Evolutionary conservation across 2,113 vertebrate species (phyloP).

Genomic region (Empidonax alnorum): DNA sequence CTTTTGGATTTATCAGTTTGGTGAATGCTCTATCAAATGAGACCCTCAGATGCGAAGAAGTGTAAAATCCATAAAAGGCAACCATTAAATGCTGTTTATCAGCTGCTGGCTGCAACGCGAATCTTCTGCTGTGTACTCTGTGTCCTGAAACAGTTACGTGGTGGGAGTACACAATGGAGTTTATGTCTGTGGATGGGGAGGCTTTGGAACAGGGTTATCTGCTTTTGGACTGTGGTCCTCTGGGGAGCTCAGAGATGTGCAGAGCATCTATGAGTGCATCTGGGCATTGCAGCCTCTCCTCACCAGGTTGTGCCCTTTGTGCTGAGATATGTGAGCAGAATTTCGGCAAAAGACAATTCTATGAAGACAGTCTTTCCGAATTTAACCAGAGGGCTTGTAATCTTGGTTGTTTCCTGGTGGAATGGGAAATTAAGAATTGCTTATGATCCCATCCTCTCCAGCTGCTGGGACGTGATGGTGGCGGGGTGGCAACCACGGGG

Average conservation of each 20-base stretch:
- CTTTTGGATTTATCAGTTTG: background rate
- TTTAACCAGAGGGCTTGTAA: background rate
- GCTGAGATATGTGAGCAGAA: background rate
- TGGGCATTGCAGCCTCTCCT: background rate
- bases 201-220: background rate
- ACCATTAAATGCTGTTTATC: background rate
- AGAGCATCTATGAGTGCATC: background rate
- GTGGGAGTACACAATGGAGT: background rate
- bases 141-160: background rate
- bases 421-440: background rate
- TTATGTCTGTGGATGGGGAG: background rate
- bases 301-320: background rate
- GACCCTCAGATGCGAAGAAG: background rate
- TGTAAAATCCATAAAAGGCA: background rate
- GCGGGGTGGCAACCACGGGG: accelerated
- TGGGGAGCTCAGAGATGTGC: background rate
- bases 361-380: background rate
- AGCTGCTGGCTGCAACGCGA: background rate
- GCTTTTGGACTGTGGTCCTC: background rate
- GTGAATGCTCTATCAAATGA: background rate
- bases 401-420: background rate
- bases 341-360: accelerated
- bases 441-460: background rate
- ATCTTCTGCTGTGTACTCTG: background rate
- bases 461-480: background rate